phyloP scores from a whole-genome alignment of 2,797 vertebrate species.

The Jordanella pulchra region DNA sequence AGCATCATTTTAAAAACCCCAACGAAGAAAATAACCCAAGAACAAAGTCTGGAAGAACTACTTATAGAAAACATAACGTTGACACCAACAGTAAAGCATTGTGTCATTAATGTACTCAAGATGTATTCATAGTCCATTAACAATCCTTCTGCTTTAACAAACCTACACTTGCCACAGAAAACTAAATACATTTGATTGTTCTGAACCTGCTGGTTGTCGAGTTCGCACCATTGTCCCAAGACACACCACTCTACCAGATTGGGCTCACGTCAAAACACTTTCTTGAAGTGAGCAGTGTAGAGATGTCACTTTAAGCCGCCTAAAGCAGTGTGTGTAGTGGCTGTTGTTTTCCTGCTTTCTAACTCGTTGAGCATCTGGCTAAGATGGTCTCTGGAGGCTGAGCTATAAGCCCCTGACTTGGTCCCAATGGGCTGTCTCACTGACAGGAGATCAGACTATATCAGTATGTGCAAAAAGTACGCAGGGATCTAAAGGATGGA shows the following conservation, averaged over 20 bases:
- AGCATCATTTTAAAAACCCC: background rate
- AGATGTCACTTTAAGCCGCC: conserved; percentile 36
- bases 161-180: conserved; percentile 37
- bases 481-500: conserved; percentile 73
- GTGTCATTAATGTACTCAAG: conserved; percentile 25
- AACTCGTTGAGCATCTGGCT: conserved; percentile 67
- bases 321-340: conserved; percentile 34
- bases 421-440: conserved; percentile 71
- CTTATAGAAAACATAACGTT: background rate
- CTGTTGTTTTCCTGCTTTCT: conserved; percentile 64
- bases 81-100: conserved; percentile 20
- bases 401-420: conserved; percentile 63
- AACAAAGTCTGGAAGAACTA: background rate
- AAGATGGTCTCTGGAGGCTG: conserved; percentile 62
- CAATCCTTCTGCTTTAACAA: conserved; percentile 52
- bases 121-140: conserved; percentile 43
- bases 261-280: conserved; percentile 59
- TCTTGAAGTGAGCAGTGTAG: conserved; percentile 48
- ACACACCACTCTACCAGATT: conserved; percentile 34
- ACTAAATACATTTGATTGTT: conserved; percentile 13
- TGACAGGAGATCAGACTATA: conserved; percentile 79
- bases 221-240: conserved; percentile 23
- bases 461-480: conserved; percentile 78
- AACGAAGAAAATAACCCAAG: background rate
- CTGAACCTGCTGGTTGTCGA: conserved; percentile 17